A percentile compares a stretch with the other conserved stretches of the same genome.
Evolutionary conservation across 1,140 invertebrate genomes (phyloP).

Genomic region (Musca domestica): DNA sequence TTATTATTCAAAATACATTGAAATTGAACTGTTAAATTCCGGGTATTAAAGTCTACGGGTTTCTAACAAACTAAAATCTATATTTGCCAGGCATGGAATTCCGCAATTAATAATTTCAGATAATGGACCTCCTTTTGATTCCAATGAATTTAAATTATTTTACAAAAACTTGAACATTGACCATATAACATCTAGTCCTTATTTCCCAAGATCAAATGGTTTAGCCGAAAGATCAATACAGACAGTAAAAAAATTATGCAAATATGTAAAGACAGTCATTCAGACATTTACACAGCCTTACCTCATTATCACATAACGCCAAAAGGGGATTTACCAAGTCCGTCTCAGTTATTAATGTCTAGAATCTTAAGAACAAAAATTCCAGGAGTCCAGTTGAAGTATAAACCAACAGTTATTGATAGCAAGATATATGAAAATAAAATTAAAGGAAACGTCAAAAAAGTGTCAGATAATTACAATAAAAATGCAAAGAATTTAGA

Average conservation of each 20-base stretch:
- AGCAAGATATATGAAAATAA: too few relatives aligned
- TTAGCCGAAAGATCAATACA: background rate
- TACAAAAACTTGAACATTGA: background rate
- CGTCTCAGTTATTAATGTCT: background rate
- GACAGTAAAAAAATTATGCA: background rate
- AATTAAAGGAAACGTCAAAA: too few relatives aligned
- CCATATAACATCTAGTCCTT: background rate
- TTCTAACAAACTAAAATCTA: background rate
- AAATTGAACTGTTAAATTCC: slow-evolving; percentile 4
- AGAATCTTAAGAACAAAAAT: background rate
- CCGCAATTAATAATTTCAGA: background rate
- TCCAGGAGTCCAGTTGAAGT: too few relatives aligned
- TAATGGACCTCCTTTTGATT: slow-evolving; percentile 12
- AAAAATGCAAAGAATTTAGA: too few relatives aligned
- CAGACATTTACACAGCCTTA: background rate
- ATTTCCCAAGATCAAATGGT: background rate
- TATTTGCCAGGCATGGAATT: slow-evolving; percentile 5
- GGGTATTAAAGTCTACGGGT: background rate
- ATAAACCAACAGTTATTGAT: too few relatives aligned
- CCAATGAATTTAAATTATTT: background rate
- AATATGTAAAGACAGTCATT: background rate
- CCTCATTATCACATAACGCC: background rate
- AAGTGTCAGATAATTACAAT: background rate
- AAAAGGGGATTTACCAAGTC: slow-evolving; percentile 2
- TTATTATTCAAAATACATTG: slow-evolving; percentile 23